These are phyloP conservation scores for Acestrorhynchus altus DNA, from an alignment of 2,797 vertebrate species.

Conservation along the genomic window DNA sequence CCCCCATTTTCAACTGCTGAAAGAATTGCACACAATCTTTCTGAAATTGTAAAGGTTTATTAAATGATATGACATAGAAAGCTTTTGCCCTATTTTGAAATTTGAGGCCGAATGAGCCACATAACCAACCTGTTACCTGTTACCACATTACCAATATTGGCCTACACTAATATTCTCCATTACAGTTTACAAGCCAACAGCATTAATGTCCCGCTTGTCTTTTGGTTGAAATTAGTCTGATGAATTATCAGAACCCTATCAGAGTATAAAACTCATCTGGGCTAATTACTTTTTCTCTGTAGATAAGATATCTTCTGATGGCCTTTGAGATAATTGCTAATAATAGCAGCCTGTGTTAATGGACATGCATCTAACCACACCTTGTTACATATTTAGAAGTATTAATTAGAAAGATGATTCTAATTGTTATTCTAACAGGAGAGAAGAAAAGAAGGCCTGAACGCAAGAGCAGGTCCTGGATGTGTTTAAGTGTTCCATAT, in stretches of 20 bases:
- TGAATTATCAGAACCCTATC: neutral
- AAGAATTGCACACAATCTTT: neutral
- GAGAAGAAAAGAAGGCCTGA: neutral
- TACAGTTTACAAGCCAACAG: neutral
- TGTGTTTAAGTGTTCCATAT: neutral
- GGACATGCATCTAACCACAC: neutral
- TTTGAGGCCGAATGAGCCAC: slow-evolving; percentile 6
- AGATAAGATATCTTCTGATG: neutral
- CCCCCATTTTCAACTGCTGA: neutral
- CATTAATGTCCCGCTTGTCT: neutral
- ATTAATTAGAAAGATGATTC: no score
- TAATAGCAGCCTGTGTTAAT: neutral
- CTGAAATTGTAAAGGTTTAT: no score
- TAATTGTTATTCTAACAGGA: neutral
- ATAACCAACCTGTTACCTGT: neutral
- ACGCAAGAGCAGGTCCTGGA: neutral
- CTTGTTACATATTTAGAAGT: neutral
- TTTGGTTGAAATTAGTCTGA: neutral
- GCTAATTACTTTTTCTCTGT: neutral
- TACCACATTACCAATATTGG: no score
- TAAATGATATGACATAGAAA: no score
- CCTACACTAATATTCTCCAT: neutral
- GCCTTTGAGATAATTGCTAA: neutral
- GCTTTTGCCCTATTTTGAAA: neutral
- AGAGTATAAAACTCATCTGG: neutral